Conservation (phyloP, 2,113 vertebrate species). For the Uria aalge region DNA sequence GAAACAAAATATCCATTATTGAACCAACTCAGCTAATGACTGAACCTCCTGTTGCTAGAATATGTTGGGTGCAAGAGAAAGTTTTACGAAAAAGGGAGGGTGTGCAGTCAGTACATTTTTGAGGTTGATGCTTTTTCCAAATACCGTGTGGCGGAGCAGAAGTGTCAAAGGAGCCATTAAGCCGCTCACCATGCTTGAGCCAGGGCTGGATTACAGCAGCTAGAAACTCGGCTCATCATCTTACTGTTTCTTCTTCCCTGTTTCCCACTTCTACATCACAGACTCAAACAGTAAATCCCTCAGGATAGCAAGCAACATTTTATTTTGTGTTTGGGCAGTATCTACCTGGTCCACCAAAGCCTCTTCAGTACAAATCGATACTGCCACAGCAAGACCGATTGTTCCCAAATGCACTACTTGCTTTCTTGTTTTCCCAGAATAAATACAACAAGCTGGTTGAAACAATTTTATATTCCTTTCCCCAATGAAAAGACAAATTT, state of each 20-base stretch:
- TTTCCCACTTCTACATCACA: background rate
- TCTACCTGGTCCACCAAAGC: background rate
- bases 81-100: background rate
- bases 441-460: background rate
- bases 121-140: background rate
- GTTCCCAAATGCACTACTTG: background rate
- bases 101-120: background rate
- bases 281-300: background rate
- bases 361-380: background rate
- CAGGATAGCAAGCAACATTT: background rate
- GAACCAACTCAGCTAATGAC: background rate
- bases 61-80: background rate
- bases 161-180: constrained; percentile 25
- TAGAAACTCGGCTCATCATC: background rate
- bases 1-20: background rate
- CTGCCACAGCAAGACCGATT: background rate
- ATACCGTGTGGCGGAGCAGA: background rate
- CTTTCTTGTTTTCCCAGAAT: background rate
- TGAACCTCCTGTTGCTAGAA: background rate
- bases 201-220: background rate
- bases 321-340: background rate
- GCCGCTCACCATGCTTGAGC: background rate
- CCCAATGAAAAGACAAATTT: background rate
- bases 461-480: background rate
- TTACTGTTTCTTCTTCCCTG: background rate